These are phyloP conservation scores for Girardia tigrina DNA, from an alignment of 2,888 invertebrate genomes.

Conservation along the genomic window DNA sequence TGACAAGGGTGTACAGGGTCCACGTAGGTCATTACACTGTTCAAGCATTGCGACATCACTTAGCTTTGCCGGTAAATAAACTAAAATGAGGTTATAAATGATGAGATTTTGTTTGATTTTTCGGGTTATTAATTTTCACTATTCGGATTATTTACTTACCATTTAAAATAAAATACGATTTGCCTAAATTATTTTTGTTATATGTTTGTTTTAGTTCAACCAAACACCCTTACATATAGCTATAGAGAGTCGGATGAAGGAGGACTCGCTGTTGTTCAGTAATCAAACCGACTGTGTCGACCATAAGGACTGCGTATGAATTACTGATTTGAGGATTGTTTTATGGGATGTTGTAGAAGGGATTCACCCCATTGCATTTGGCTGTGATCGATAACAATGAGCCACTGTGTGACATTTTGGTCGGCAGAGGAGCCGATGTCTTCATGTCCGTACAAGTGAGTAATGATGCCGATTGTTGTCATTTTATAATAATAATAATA, in stretches of 20 bases:
- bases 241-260: background rate
- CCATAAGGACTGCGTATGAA: background rate
- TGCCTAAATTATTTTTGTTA: no score
- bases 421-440: background rate
- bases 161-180: no score
- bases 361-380: conserved; percentile 5
- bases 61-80: no score
- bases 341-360: background rate
- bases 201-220: background rate
- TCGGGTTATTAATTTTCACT: no score
- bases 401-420: background rate
- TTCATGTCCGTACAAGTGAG: background rate
- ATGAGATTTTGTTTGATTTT: no score
- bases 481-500: no score
- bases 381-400: background rate
- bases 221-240: background rate
- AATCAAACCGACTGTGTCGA: background rate
- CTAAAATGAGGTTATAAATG: no score
- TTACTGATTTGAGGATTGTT: background rate
- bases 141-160: no score
- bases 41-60: no score
- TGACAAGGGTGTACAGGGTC: no score
- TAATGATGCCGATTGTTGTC: no score
- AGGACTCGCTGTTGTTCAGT: background rate
- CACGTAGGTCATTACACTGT: no score